Conservation (phyloP, 2,113 vertebrate genomes). For the Chloropsis hardwickii region DNA sequence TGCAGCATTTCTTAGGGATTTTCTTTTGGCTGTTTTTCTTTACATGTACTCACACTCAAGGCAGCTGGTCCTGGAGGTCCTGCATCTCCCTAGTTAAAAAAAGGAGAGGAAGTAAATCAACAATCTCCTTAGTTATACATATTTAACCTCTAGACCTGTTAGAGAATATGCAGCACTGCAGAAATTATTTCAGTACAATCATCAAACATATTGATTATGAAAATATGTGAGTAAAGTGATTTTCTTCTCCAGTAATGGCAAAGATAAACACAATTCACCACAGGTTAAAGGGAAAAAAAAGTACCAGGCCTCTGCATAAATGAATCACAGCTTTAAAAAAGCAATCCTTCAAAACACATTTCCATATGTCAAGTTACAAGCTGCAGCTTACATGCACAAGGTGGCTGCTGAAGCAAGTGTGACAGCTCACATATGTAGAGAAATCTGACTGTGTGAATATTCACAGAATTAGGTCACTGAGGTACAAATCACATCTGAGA, state of each 20-base stretch:
- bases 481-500: neutral
- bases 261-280: neutral
- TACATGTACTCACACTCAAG: conserved; percentile 68
- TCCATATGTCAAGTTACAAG: neutral
- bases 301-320: neutral
- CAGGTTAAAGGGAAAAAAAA: neutral
- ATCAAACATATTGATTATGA: neutral
- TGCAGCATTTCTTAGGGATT: neutral
- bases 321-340: neutral
- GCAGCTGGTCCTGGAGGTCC: conserved; percentile 75
- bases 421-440: neutral
- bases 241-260: neutral
- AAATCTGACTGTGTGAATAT: neutral
- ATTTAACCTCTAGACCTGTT: neutral
- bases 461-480: neutral
- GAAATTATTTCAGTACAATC: neutral
- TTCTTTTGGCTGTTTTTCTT: neutral
- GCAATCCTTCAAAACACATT: neutral
- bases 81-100: conserved; percentile 71
- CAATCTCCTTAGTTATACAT: neutral
- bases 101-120: neutral
- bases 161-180: neutral
- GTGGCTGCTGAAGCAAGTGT: neutral
- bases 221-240: neutral
- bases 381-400: neutral